phyloP scores from a whole-genome alignment of 2,113 vertebrate species.

The Pollimyrus isidori region DNA sequence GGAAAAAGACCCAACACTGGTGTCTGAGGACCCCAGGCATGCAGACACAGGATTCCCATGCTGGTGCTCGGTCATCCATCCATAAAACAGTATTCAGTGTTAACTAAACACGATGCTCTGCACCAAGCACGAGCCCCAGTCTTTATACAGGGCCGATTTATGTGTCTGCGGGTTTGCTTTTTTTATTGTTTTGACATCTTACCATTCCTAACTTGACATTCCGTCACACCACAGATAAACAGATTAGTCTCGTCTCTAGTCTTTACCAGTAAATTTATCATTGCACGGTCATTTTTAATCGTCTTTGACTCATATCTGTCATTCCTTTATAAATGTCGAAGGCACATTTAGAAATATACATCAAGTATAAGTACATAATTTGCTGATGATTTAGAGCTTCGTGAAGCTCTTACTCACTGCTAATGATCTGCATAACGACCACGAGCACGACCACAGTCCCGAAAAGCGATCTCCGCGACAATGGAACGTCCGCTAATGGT shows the following conservation, averaged over 20 bases:
- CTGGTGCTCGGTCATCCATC: not conserved
- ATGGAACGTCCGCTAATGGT: not conserved
- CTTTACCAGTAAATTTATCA: not conserved
- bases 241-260: not conserved
- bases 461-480: not conserved
- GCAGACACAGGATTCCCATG: not conserved
- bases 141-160: not conserved
- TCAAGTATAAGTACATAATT: not conserved
- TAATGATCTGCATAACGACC: not conserved
- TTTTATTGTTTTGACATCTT: not conserved
- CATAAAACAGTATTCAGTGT: not conserved
- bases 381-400: not conserved
- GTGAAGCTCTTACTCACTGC: not conserved
- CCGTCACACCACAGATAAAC: not conserved
- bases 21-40: not conserved
- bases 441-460: not conserved
- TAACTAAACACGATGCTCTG: not conserved
- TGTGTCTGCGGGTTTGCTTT: not conserved
- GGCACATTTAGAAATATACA: not conserved
- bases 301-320: not conserved
- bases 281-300: not conserved
- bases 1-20: not conserved
- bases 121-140: not conserved
- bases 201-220: not conserved
- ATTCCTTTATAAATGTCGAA: not conserved